Conservation (phyloP, 2,888 invertebrate species). For the Mellilla xanthometata region DNA sequence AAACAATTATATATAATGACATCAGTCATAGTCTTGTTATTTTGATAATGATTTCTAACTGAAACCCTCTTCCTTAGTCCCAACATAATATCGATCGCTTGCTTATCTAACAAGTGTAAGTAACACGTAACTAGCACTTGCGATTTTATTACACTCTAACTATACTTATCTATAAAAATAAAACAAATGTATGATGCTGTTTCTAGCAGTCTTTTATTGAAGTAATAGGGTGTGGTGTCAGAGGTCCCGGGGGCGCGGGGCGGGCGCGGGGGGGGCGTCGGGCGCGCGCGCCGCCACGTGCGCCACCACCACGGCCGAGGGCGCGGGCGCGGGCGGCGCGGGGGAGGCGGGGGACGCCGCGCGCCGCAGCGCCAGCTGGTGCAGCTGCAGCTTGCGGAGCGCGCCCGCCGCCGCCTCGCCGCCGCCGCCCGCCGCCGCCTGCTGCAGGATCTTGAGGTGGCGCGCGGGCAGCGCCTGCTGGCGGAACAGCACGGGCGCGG, state of each 20-base stretch:
- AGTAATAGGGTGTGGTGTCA: not conserved
- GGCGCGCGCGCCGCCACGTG: conserved; percentile 52
- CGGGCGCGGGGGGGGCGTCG: conserved; percentile 60
- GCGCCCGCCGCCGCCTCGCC: conserved; percentile 57
- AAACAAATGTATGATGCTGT: not conserved
- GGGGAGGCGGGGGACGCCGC: conserved; percentile 31
- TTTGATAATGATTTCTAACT: too few relatives aligned
- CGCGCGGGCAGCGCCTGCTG: conserved; percentile 79
- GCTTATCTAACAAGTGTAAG: too few relatives aligned
- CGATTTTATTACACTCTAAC: too few relatives aligned
- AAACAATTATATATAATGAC: too few relatives aligned
- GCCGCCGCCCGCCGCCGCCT: conserved; percentile 43
- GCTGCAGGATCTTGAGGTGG: conserved; percentile 75
- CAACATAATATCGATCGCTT: too few relatives aligned
- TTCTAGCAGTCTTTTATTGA: conserved; percentile 7
- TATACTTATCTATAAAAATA: not conserved
- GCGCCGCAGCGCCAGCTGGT: conserved; percentile 52
- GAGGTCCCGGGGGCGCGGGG: conserved; percentile 48
- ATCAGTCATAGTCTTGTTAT: too few relatives aligned
- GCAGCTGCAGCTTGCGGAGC: conserved; percentile 50
- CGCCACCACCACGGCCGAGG: conserved; percentile 56
- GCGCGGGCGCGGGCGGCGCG: conserved; percentile 68
- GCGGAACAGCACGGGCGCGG: conserved; percentile 82
- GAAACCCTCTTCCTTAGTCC: too few relatives aligned
- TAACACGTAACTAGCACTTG: too few relatives aligned